These are phyloP conservation scores for Astropecten irregularis DNA, from an alignment of 53 echinoderm and acorn worm species.

Conservation along the genomic window DNA sequence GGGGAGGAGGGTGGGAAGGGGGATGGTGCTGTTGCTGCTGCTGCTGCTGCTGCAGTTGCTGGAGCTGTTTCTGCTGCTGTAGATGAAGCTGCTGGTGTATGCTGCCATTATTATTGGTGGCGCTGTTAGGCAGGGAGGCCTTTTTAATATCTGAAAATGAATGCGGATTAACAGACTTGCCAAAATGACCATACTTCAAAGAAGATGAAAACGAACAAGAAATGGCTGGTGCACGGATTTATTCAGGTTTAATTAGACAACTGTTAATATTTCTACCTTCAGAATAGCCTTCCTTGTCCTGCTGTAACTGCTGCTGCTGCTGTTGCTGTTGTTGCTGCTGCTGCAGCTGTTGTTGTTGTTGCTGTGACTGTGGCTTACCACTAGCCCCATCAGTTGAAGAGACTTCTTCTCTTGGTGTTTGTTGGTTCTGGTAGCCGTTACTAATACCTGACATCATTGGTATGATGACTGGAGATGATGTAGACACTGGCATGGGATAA, in stretches of 20 bases:
- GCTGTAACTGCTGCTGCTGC: slow-evolving; percentile 28
- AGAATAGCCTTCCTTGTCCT: slow-evolving; percentile 13
- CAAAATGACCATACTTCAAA: not conserved
- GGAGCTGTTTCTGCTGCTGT: slow-evolving; percentile 46
- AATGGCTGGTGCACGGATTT: too few relatives aligned
- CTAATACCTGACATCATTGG: slow-evolving; percentile 62
- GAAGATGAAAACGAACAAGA: not conserved
- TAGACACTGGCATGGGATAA: slow-evolving; percentile 9
- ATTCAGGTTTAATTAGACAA: too few relatives aligned
- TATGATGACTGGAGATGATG: slow-evolving; percentile 20
- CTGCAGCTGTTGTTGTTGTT: slow-evolving; percentile 22
- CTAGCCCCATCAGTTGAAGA: slow-evolving; percentile 40
- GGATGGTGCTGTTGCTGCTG: slow-evolving; percentile 42
- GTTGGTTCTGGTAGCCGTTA: slow-evolving; percentile 67
- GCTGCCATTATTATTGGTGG: slow-evolving; percentile 40
- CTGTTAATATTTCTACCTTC: too few relatives aligned
- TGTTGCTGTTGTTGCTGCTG: slow-evolving; percentile 23
- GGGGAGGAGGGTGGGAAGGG: not conserved
- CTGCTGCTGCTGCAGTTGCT: slow-evolving; percentile 46
- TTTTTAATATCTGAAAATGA: slow-evolving; percentile 29
- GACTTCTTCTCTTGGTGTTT: slow-evolving; percentile 14
- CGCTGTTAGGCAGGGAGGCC: slow-evolving; percentile 8
- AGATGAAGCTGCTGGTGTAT: slow-evolving; percentile 54
- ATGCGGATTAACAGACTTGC: not conserved
- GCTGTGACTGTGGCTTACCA: slow-evolving; percentile 9